phyloP scores from a whole-genome alignment of 1,140 invertebrate species.

The Apolygus lucorum region DNA sequence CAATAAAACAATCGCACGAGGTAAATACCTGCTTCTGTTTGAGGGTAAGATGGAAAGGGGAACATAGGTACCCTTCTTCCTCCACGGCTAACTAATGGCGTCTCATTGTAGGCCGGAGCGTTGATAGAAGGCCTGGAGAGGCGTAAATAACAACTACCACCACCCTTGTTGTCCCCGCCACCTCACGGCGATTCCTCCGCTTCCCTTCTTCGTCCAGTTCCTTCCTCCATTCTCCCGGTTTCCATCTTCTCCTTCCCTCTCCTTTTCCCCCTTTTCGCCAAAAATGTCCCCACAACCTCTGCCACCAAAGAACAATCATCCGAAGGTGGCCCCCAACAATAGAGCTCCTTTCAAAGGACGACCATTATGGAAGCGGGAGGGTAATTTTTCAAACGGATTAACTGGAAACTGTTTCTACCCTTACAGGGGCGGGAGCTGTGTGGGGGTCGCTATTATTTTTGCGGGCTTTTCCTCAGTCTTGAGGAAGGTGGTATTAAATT shows the following conservation, averaged over 20 bases:
- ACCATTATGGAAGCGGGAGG: neutral
- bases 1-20: neutral
- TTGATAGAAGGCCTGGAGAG: neutral
- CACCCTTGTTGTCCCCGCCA: neutral
- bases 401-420: neutral
- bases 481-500: neutral
- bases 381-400: neutral
- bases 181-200: neutral
- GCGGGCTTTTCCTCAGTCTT: neutral
- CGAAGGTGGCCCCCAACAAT: neutral
- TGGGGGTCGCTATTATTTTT: neutral
- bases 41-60: neutral
- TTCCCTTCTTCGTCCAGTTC: neutral
- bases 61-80: neutral
- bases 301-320: neutral
- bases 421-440: neutral
- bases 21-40: neutral
- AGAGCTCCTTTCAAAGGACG: neutral
- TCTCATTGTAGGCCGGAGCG: neutral
- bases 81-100: neutral
- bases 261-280: neutral
- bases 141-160: neutral
- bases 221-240: neutral
- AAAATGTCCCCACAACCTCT: neutral
- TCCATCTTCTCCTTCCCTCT: neutral